Conservation (phyloP, 2,888 invertebrate genomes). For the Sarcophaga variegata region DNA sequence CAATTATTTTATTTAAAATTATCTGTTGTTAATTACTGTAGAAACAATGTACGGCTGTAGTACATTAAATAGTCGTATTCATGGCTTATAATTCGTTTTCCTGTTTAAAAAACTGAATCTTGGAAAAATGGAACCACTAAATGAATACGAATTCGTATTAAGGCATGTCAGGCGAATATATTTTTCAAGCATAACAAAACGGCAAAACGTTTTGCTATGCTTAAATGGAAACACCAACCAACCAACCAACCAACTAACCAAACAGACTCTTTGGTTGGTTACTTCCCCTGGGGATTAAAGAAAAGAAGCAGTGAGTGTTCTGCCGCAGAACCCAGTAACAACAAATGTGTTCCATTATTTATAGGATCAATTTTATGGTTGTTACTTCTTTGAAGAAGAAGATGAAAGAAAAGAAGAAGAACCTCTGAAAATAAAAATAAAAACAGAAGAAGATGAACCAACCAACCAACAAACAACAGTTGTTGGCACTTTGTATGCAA, state of each 20-base stretch:
- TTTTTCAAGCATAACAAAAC: too few relatives aligned
- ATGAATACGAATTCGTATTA: neutral
- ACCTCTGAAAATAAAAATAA: neutral
- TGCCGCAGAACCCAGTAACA: neutral
- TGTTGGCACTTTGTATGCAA: neutral
- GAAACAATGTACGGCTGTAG: too few relatives aligned
- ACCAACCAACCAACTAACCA: neutral
- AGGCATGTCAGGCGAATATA: too few relatives aligned
- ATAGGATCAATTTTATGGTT: conserved; percentile 54
- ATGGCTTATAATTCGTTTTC: neutral
- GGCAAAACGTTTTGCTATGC: neutral
- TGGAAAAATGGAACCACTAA: neutral
- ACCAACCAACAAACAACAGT: neutral
- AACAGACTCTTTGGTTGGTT: conserved; percentile 3
- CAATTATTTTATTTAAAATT: too few relatives aligned
- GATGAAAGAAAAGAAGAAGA: conserved; percentile 8
- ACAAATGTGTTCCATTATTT: conserved; percentile 46
- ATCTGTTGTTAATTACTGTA: too few relatives aligned
- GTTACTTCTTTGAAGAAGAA: conserved; percentile 20
- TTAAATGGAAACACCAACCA: neutral
- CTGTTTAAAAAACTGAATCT: neutral
- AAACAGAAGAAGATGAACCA: neutral
- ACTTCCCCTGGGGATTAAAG: conserved; percentile 25
- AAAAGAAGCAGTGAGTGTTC: neutral
- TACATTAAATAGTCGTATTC: too few relatives aligned